A percentile compares a stretch with the other conserved stretches of the same genome.
These are phyloP conservation scores for Oryzias celebensis DNA, from an alignment of 2,113 vertebrate genomes.

Conservation along the genomic window DNA sequence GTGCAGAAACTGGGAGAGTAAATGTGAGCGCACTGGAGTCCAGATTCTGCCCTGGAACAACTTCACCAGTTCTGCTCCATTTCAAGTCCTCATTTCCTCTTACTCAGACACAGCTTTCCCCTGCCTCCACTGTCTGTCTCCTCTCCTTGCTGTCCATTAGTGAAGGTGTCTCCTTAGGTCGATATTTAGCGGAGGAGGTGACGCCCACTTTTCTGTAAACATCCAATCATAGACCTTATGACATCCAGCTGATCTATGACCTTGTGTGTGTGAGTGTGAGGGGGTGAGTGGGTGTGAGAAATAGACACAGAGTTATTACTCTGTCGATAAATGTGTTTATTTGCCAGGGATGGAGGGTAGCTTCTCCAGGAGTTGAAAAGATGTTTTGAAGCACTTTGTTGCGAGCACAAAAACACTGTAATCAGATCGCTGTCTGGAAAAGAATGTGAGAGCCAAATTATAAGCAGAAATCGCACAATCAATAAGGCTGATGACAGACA, in stretches of 20 bases:
- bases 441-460: conserved; percentile 59
- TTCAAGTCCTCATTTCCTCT: too few species aligned
- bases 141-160: conserved; percentile 29
- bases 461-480: conserved; percentile 52
- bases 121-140: conserved; percentile 3
- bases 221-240: conserved; percentile 66
- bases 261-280: conserved; percentile 11
- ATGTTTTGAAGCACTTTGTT: conserved; percentile 56
- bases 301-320: conserved; percentile 46
- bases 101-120: not conserved
- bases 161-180: conserved; percentile 55
- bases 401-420: conserved; percentile 44
- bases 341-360: conserved; percentile 28
- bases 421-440: conserved; percentile 60
- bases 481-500: conserved; percentile 20
- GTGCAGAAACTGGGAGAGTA: too few species aligned
- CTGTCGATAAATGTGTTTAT: conserved; percentile 70
- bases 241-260: conserved; percentile 44
- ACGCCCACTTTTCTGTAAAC: conserved; percentile 59
- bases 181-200: conserved; percentile 47
- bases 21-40: too few species aligned
- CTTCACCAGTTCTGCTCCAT: too few species aligned
- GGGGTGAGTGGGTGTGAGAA: conserved; percentile 7
- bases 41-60: too few species aligned
- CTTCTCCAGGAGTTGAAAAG: conserved; percentile 55